Evolutionary conservation across 2,113 vertebrate genomes (phyloP), one percentile per base, ranked within the genome.

Genomic region (Entelurus aequoreus): DNA sequence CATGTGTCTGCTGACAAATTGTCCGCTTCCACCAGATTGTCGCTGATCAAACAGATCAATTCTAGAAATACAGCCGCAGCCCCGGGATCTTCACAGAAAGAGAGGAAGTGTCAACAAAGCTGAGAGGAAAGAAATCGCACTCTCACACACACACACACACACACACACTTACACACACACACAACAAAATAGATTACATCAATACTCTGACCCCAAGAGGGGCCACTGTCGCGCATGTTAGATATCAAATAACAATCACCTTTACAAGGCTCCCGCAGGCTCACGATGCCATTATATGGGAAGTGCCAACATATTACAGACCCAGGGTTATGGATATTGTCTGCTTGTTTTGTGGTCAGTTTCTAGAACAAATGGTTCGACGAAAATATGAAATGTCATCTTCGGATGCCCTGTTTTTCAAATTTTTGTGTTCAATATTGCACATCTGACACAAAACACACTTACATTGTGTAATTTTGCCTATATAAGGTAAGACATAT

Each of bases 1-100:
- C 40, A 14, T 60, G 60, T n/a, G 13, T 49, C 28, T 38, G 40
- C 9, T 84, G 77, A 86, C 75, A 79, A 78, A 78, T 80, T 60
- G 78, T 61, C 71, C 13, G 11, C 66, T 62, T 75, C 66, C 71
- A 54, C 76, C 76, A 65, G 70, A 63, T 73, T 64, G 76, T 54
- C 59, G 69, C 54, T 79, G 76, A 90, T 87, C 82, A 86, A 85
- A 84, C 77, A 47, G 71, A 85, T 90, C 82, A 71, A 88, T 86
- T 71, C 3, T 8, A 63, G 55, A 78, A 79, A 86, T 75, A 85
- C 81, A 71, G 79, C 62, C 0, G 40, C 75, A 9, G 69, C 68
- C 73, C 53, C 62, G n/a, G 71, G 77, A 78, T 74, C 62, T 56
- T 73, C 69, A 68, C 66, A 46, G 82, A 84, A 61, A 67, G 74